These are phyloP conservation scores for Smutsia temminckii DNA, from an alignment of 2,797 vertebrate genomes.

Conservation along the genomic window DNA sequence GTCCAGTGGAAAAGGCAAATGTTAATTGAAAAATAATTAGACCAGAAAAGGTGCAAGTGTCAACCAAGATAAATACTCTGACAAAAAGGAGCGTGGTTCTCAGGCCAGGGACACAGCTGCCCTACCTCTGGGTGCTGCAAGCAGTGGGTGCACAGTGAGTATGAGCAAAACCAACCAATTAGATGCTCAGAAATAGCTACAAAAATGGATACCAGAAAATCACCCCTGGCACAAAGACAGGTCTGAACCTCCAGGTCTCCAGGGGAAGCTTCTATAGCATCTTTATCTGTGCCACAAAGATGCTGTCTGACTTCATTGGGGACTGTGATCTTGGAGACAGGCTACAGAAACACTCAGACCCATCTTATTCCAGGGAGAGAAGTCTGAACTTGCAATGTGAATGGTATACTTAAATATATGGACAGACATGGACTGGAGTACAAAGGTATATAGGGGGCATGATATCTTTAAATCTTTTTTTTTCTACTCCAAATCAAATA, in stretches of 20 bases:
- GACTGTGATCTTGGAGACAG: not conserved
- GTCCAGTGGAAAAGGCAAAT: not conserved
- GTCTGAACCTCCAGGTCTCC: not conserved
- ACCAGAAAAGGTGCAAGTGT: not conserved
- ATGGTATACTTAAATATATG: slow-evolving; percentile 41
- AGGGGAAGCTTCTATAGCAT: not conserved
- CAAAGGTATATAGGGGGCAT: slow-evolving; percentile 60
- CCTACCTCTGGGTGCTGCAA: not conserved
- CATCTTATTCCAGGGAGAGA: slow-evolving; percentile 50
- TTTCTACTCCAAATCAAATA: slow-evolving; percentile 82
- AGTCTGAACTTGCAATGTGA: slow-evolving; percentile 43
- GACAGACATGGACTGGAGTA: slow-evolving; percentile 39
- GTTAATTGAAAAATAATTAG: not conserved
- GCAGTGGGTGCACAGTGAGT: not conserved
- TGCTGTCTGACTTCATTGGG: slow-evolving; percentile 2
- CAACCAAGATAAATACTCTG: not conserved
- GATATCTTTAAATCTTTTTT: slow-evolving; percentile 78
- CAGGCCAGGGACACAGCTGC: not conserved
- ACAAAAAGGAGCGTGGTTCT: not conserved
- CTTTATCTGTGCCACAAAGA: not conserved
- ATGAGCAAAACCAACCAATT: not conserved
- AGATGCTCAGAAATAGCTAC: not conserved
- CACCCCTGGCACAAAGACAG: not conserved
- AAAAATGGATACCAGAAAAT: not conserved
- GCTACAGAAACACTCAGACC: not conserved